phyloP scores from a whole-genome alignment of 2,113 vertebrate species.

The Oncorhynchus gorbuscha region DNA sequence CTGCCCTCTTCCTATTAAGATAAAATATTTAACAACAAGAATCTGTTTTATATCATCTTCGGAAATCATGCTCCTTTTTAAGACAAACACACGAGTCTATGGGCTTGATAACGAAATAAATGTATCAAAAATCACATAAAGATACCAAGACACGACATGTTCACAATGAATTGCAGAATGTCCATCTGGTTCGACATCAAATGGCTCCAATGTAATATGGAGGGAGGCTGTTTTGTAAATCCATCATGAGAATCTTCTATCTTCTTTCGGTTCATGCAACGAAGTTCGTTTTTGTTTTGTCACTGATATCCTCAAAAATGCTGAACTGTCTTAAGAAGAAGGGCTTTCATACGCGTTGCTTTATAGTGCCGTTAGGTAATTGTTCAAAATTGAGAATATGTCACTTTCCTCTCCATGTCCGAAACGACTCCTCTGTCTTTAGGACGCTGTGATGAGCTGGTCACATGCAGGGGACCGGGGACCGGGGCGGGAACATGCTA shows the following conservation, averaged over 20 bases:
- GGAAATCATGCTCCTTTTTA: conserved; percentile 79
- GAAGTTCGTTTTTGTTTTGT: conserved; percentile 41
- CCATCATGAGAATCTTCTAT: conserved; percentile 59
- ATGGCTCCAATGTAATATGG: conserved; percentile 47
- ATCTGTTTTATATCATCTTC: conserved; percentile 69
- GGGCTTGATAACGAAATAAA: conserved; percentile 63
- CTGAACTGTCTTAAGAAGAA: background rate
- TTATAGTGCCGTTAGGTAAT: background rate
- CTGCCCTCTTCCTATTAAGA: conserved; percentile 77
- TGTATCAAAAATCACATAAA: conserved; percentile 69
- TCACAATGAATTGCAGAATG: conserved; percentile 65
- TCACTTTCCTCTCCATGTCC: conserved; percentile 77
- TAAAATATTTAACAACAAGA: conserved; percentile 87
- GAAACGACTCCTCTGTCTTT: conserved; percentile 75
- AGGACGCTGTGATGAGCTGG: conserved; percentile 63
- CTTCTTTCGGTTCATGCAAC: conserved; percentile 60
- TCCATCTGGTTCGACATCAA: conserved; percentile 52
- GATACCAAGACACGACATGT: conserved; percentile 73
- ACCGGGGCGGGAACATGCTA: conserved; percentile 80
- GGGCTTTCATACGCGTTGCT: background rate
- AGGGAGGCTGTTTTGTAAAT: conserved; percentile 56
- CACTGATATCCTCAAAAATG: conserved; percentile 9
- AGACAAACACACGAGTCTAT: conserved; percentile 67
- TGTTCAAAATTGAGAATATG: conserved; percentile 9
- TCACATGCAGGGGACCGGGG: conserved; percentile 81